Base-by-base conservation (phyloP, 2,113 vertebrate genomes). In the Larimichthys crocea region DNA sequence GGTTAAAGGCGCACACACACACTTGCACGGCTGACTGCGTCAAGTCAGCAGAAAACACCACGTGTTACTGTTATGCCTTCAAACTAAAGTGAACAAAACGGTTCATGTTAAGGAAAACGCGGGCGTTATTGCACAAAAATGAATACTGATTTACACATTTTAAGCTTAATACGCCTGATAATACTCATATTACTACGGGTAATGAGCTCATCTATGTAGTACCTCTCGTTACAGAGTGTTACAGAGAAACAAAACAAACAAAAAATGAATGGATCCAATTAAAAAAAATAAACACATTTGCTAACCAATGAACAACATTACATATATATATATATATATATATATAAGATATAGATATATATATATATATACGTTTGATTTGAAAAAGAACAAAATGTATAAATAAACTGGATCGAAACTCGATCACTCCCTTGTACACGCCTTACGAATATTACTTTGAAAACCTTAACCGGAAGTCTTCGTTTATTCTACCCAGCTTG, bases 381-480 rank as follows among this genome's bases (percentile, higher is more conserved):
- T 1, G 31, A 35, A 35, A 35, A 8, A 35, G 7, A 35, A 7
- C 6, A 35, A 35, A 35, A 24, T 3, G 5, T 10, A 31, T 14
- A 61, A 48, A 31, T 10, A 2, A 22, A 6, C 0, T 1, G 4
- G 4, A 7, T 24, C n/a, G n/a, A n/a, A n/a, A n/a, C n/a, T n/a
- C 1, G 2, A 10, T 0, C 0, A 4, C 5, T 53, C 0, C 4
- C 12, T 14, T 12, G 11, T 4, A 46, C 44, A 11, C 12, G 11
- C 0, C 9, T 6, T 3, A 10, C 0, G 0, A 2, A 2, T 29
- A 65, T 89, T 88, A 83, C 4, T 79, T 76, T 91, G 86, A 83
- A 88, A 89, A 26, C 0, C 1, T 0, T 3, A 17, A 56, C 53
- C 61, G 85, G 85, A 90, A 57, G n/a, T 40, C 0, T 0, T 12